These are phyloP conservation scores for Colius striatus DNA, from an alignment of 2,113 vertebrate genomes.

Conservation along the genomic window DNA sequence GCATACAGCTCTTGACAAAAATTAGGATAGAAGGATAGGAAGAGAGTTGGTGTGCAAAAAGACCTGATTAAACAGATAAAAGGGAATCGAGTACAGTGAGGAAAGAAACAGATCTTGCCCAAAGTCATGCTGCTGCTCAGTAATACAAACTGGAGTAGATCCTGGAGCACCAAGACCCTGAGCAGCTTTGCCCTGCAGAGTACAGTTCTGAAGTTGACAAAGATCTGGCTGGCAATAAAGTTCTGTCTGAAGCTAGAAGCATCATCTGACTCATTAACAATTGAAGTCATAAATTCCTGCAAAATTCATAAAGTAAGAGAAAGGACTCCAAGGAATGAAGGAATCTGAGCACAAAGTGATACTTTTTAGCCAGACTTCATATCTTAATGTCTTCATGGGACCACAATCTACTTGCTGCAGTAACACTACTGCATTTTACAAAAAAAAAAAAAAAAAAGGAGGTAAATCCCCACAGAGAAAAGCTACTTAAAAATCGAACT, in stretches of 20 bases:
- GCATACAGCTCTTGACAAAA: background rate
- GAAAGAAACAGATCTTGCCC: background rate
- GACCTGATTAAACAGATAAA: background rate
- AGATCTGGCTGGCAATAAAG: fast-evolving
- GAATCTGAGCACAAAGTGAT: background rate
- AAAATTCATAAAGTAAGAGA: background rate
- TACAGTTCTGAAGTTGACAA: background rate
- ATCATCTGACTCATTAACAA: background rate
- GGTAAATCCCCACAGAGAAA: background rate
- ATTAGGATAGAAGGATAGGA: background rate
- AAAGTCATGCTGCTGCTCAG: background rate
- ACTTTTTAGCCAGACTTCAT: background rate
- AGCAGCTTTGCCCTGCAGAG: background rate
- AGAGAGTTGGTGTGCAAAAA: background rate
- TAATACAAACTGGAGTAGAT: background rate
- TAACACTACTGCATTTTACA: background rate
- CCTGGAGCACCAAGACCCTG: background rate
- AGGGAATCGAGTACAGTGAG: background rate
- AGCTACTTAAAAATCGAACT: background rate
- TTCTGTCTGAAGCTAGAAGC: background rate
- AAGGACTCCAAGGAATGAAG: background rate
- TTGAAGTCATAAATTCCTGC: background rate
- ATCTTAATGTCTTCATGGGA: background rate
- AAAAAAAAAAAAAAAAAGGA: background rate
- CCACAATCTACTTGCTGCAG: background rate